These are phyloP conservation scores for Tinamus major DNA, from an alignment of 2,797 vertebrate species.

Conservation along the genomic window DNA sequence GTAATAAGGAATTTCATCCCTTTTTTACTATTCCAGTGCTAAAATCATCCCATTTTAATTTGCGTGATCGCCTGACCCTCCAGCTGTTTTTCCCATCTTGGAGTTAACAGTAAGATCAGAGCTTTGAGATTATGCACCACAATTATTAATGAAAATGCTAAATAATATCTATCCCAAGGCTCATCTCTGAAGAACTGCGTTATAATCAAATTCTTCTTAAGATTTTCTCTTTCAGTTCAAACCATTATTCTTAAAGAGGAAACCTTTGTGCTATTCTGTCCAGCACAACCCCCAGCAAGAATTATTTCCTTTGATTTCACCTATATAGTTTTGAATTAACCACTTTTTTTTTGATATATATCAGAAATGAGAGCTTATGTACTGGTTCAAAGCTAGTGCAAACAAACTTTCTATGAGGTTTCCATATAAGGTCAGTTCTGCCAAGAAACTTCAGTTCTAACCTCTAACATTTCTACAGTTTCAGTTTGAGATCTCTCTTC, in stretches of 20 bases:
- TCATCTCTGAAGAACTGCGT: not conserved
- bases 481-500: slow-evolving; percentile 15
- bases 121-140: not conserved
- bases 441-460: slow-evolving; percentile 57
- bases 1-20: not conserved
- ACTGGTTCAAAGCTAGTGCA: not conserved
- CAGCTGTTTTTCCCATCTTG: not conserved
- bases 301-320: not conserved
- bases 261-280: not conserved
- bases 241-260: not conserved
- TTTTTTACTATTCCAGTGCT: not conserved
- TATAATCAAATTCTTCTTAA: not conserved
- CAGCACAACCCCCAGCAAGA: not conserved
- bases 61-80: not conserved
- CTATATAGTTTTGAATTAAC: not conserved
- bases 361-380: not conserved
- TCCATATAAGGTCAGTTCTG: slow-evolving; percentile 46
- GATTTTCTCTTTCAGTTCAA: not conserved
- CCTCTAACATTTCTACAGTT: slow-evolving; percentile 37
- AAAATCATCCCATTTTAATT: not conserved
- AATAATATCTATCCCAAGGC: not conserved
- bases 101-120: not conserved
- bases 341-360: not conserved
- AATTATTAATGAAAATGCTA: not conserved
- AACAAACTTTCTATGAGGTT: not conserved